phyloP scores from a whole-genome alignment of 2,888 invertebrate genomes.

The Bombylius major region DNA sequence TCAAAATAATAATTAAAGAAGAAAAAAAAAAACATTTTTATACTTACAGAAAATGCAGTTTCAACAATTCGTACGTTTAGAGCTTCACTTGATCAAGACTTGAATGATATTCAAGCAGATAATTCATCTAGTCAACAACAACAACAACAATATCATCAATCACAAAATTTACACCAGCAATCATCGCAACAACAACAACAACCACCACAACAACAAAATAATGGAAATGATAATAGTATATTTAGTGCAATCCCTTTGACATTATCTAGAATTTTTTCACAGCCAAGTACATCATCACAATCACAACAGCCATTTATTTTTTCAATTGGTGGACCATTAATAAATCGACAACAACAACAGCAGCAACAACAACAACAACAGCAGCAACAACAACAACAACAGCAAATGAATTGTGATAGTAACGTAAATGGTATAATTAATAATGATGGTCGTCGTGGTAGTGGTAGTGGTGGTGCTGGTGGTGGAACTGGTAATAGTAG shows the following conservation, averaged over 20 bases:
- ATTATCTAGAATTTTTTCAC: constrained; percentile 9
- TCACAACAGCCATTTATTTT: constrained; percentile 1
- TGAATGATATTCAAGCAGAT: neutral
- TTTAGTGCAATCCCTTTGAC: constrained; percentile 7
- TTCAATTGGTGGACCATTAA: neutral
- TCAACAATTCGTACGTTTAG: neutral
- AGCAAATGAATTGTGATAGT: neutral
- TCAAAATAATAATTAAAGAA: no score
- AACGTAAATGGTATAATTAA: neutral
- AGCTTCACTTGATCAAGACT: no score
- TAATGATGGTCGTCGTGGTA: neutral
- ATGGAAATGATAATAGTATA: neutral
- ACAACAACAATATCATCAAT: neutral
- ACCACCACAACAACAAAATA: neutral
- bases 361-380: constrained; percentile 5
- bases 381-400: constrained; percentile 10
- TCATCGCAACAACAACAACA: neutral
- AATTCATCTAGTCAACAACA: constrained; percentile 10
- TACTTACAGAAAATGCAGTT: neutral
- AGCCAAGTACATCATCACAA: constrained; percentile 11
- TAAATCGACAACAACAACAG: neutral
- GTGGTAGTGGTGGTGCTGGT: constrained; percentile 6
- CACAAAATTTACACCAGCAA: neutral
- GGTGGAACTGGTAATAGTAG: constrained; percentile 5
- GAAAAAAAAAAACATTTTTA: no score